phyloP scores from a whole-genome alignment of 2,797 vertebrate species.

The Sandelia bainsii region DNA sequence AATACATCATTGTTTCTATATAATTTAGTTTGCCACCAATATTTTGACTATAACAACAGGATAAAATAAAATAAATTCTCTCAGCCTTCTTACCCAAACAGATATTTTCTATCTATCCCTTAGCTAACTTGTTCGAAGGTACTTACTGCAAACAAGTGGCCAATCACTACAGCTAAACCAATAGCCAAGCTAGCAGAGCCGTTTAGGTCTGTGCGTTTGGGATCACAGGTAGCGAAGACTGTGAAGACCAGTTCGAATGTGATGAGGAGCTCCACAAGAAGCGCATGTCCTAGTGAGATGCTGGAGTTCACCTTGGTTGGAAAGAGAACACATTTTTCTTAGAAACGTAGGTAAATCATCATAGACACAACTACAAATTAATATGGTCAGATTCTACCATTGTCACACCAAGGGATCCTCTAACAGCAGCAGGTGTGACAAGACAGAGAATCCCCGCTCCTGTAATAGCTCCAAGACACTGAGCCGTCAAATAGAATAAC shows the following conservation, averaged over 20 bases:
- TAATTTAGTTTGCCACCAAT: neutral
- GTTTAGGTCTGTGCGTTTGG: constrained; percentile 90
- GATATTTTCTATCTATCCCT: neutral
- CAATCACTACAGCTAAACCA: constrained; percentile 93
- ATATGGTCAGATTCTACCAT: constrained; percentile 77
- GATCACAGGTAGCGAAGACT: constrained; percentile 95
- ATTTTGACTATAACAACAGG: neutral
- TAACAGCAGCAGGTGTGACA: constrained; percentile 88
- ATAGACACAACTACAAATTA: neutral
- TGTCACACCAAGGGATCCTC: constrained; percentile 90
- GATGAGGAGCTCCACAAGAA: constrained; percentile 95
- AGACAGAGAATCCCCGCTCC: constrained; percentile 92
- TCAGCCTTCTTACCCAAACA: neutral
- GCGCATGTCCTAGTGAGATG: constrained; percentile 89
- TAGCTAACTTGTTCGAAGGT: neutral
- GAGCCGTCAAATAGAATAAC: constrained; percentile 91
- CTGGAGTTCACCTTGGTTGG: constrained; percentile 85
- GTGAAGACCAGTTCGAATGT: constrained; percentile 96
- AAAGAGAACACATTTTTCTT: constrained; percentile 20
- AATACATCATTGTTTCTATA: neutral
- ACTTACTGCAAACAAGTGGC: constrained; percentile 97
- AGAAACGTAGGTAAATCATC: neutral
- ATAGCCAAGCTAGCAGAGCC: constrained; percentile 93
- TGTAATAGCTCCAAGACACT: constrained; percentile 91
- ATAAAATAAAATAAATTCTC: neutral